Percentiles rank a stretch among this genome's conserved stretches.
phyloP scores from a whole-genome alignment of 2,797 vertebrate species.

The Corythornis leucogaster region DNA sequence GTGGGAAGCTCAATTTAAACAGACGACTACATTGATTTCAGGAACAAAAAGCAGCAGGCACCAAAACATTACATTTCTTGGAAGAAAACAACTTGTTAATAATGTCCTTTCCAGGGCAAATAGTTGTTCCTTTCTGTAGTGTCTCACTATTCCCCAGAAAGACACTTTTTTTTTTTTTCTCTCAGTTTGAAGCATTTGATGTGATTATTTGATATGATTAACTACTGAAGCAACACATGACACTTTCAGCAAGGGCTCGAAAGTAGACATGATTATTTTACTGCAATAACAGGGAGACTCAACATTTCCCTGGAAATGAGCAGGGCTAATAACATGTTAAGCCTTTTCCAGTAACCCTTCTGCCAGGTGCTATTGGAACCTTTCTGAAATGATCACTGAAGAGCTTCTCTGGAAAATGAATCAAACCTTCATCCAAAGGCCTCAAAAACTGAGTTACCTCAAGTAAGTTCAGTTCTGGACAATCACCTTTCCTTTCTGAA shows the following conservation, averaged over 20 bases:
- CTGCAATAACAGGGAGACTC: slow-evolving; percentile 17
- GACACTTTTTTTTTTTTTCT: neutral
- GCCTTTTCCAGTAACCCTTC: neutral
- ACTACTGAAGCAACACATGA: neutral
- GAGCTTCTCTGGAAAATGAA: neutral
- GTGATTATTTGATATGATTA: neutral
- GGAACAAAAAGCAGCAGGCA: neutral
- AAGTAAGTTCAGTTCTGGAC: neutral
- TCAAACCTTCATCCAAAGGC: neutral
- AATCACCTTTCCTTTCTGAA: neutral
- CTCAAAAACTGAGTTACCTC: neutral
- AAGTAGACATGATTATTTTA: neutral
- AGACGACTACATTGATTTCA: neutral
- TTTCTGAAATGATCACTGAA: neutral
- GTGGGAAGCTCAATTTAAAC: neutral
- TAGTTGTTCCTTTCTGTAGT: neutral
- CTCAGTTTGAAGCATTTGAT: slow-evolving; percentile 6
- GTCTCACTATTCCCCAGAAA: neutral
- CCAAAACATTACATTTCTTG: neutral
- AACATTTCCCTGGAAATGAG: slow-evolving; percentile 28
- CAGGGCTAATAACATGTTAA: neutral
- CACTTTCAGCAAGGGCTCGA: neutral
- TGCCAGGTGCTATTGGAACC: neutral
- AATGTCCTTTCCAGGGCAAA: slow-evolving; percentile 9
- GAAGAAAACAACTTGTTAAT: neutral